phyloP scores from a whole-genome alignment of 2,113 vertebrate genomes.

The Myotis yumanensis region DNA sequence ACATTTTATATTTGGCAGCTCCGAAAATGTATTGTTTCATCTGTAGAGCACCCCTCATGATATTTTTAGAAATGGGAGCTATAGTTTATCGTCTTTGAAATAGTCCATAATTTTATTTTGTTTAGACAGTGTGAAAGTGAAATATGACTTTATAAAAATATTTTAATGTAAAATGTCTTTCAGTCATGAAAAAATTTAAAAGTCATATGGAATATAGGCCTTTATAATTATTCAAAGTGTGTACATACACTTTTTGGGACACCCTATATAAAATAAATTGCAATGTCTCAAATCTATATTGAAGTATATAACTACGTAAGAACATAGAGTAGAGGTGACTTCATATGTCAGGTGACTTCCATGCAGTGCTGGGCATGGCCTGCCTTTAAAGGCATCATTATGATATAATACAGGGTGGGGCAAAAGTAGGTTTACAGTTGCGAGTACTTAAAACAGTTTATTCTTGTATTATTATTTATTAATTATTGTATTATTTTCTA shows the following conservation, averaged over 20 bases:
- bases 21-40: slow-evolving; percentile 43
- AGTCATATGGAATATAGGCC: not conserved
- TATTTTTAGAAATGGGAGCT: not conserved
- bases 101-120: slow-evolving; percentile 20
- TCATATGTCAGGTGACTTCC: not conserved
- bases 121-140: slow-evolving; percentile 19
- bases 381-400: not conserved
- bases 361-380: not conserved
- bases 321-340: not conserved
- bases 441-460: not conserved
- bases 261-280: not conserved
- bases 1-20: not conserved
- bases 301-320: not conserved
- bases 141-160: not conserved
- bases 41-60: not conserved
- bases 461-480: not conserved
- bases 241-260: too few relatives aligned
- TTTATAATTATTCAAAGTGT: too few relatives aligned
- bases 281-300: not conserved
- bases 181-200: slow-evolving; percentile 3
- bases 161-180: slow-evolving; percentile 1
- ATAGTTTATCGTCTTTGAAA: slow-evolving; percentile 10
- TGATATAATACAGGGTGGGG: not conserved
- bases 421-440: not conserved
- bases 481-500: not conserved